Evolutionary conservation across 2,888 invertebrate species (phyloP).

Genomic region (Frankliniella fusca): DNA sequence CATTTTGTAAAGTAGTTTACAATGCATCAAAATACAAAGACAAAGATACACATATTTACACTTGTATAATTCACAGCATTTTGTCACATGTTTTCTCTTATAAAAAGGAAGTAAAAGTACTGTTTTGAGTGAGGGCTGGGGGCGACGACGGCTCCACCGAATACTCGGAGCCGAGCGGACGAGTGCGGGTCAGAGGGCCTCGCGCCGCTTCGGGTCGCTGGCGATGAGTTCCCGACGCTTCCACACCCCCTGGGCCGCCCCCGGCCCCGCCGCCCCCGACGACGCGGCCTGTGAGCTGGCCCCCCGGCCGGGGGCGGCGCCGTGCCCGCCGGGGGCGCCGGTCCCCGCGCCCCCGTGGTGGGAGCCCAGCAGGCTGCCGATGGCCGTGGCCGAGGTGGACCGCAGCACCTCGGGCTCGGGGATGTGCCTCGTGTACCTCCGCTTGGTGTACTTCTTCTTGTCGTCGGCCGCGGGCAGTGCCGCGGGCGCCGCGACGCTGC

Average conservation of each 20-base stretch:
- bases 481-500: conserved; percentile 32
- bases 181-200: neutral
- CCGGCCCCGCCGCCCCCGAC: conserved; percentile 38
- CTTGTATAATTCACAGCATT: conserved; percentile 20
- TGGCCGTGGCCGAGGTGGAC: conserved; percentile 37
- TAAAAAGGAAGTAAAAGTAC: conserved; percentile 25
- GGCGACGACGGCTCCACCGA: neutral
- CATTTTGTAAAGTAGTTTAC: neutral
- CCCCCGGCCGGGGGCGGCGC: conserved; percentile 36
- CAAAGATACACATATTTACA: conserved; percentile 18
- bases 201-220: conserved; percentile 57
- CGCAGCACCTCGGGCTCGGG: conserved; percentile 52
- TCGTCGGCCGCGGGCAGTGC: conserved; percentile 50
- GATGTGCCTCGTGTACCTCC: conserved; percentile 57
- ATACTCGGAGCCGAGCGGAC: neutral
- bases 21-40: neutral
- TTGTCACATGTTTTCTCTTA: neutral
- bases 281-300: conserved; percentile 37
- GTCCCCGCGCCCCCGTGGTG: conserved; percentile 38
- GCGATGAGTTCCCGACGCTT: conserved; percentile 77
- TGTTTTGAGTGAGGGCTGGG: neutral
- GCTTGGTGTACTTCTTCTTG: conserved; percentile 58
- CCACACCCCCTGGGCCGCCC: conserved; percentile 53
- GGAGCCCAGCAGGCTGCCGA: conserved; percentile 39
- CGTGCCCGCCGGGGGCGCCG: conserved; percentile 41